These are phyloP conservation scores for Spongia lamella DNA, from an alignment of 37 sponge, comb jelly and placozoan genomes.

Conservation along the genomic window DNA sequence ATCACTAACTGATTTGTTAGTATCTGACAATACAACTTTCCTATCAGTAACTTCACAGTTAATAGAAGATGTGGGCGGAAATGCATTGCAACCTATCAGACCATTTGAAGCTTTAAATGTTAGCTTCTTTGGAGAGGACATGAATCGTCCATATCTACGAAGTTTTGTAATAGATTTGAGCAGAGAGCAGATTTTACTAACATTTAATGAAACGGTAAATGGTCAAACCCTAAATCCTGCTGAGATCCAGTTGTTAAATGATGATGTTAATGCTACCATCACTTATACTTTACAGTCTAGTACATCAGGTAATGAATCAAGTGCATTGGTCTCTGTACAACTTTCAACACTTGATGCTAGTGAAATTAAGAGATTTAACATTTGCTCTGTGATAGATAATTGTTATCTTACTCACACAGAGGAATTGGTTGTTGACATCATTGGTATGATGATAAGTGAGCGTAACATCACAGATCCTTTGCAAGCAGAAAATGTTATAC, in stretches of 20 bases:
- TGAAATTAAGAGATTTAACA: constrained; percentile 37
- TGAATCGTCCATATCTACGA: constrained; percentile 59
- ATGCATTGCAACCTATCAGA: constrained; percentile 67
- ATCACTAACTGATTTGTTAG: constrained; percentile 32
- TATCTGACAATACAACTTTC: constrained; percentile 58
- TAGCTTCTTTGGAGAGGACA: constrained; percentile 43
- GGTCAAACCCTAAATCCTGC: constrained; percentile 41
- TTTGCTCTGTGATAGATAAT: constrained; percentile 41
- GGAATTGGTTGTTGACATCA: constrained; percentile 55
- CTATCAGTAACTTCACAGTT: constrained; percentile 73
- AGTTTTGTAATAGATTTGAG: constrained; percentile 54
- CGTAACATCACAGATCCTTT: constrained; percentile 33
- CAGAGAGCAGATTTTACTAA: constrained; percentile 38
- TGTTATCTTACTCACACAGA: constrained; percentile 51
- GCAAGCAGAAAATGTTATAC: constrained; percentile 35
- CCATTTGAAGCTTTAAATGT: constrained; percentile 39
- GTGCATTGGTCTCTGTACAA: constrained; percentile 31
- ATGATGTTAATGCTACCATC: constrained; percentile 25
- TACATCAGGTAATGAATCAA: not conserved
- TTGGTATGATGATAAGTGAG: constrained; percentile 44
- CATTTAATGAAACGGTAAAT: constrained; percentile 88
- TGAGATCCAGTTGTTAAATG: constrained; percentile 53
- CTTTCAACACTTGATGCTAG: constrained; percentile 59
- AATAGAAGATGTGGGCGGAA: constrained; percentile 78
- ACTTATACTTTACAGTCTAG: constrained; percentile 44